phyloP scores from a whole-genome alignment of 2,888 invertebrate species.

The Lepidocyrtoides sp. region DNA sequence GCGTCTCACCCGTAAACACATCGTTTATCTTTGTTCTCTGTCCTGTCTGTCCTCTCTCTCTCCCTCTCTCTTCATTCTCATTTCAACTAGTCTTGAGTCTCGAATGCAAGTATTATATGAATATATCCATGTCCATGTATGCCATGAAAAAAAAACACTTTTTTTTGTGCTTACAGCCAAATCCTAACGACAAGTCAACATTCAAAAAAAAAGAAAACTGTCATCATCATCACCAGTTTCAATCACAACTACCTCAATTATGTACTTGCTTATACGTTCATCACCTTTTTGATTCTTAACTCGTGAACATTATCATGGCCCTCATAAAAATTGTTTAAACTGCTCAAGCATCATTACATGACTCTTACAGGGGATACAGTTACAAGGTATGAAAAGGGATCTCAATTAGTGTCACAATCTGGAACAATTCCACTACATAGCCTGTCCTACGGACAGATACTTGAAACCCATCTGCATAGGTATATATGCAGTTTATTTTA shows the following conservation, averaged over 20 bases:
- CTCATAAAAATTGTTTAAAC: slow-evolving; percentile 74
- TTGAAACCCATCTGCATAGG: too few species aligned
- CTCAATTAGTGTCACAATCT: slow-evolving; percentile 79
- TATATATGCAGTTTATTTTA: neutral
- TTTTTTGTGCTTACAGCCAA: too few species aligned
- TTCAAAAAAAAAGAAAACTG: slow-evolving; percentile 46
- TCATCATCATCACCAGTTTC: slow-evolving; percentile 52
- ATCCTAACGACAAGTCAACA: neutral
- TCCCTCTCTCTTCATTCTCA: too few species aligned
- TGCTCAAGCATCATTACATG: slow-evolving; percentile 74
- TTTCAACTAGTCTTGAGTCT: neutral
- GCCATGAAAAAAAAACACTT: neutral
- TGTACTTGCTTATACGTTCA: slow-evolving; percentile 57
- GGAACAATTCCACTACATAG: slow-evolving; percentile 62
- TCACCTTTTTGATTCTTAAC: slow-evolving; percentile 75
- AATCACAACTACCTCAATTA: slow-evolving; percentile 68
- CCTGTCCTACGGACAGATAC: neutral
- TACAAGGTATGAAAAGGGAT: slow-evolving; percentile 72
- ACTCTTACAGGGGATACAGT: slow-evolving; percentile 76
- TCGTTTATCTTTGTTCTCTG: slow-evolving; percentile 80
- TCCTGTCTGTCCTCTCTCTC: slow-evolving; percentile 16
- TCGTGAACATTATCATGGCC: slow-evolving; percentile 52
- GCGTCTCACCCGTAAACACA: slow-evolving; percentile 75
- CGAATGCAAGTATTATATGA: neutral
- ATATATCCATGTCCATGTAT: neutral